Evolutionary conservation across 2,888 invertebrate species (phyloP), one percentile per base, ranked within the genome.

Genomic region (Callyntrura guangdongensis): DNA sequence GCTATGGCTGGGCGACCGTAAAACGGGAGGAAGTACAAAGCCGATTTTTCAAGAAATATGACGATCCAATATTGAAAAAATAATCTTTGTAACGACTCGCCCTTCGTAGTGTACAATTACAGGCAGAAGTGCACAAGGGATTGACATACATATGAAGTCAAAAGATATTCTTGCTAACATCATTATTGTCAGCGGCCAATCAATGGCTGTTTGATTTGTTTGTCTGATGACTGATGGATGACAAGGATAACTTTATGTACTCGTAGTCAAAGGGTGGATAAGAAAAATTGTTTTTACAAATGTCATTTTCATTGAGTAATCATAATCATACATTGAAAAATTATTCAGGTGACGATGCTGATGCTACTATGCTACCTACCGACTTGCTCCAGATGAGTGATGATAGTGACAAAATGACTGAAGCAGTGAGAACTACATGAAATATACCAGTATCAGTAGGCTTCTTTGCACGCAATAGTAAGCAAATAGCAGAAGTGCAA

Each of bases 21-120:
- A 64, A 64, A 64, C 27, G 64, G 64, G 64, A 64, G 64, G 64
- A 64, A 64, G 64, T 64, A 25, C 27, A 64, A 59, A 61, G 64
- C 27, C 36, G 36, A 25, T 64, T 5, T 17, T 59, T 61, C 11
- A 27, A 64, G 11, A 27, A 27, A 25, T 9, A 27, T 0, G 64
- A 64, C 27, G 64, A 64, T 64, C 12, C 27, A 22, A 64, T 64
- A 64, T 25, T 64, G 64, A 14, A 25, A 12, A 64, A 64, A 53
- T 53, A 14, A 36, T 36, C 36, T 6, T 12, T 27, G 64, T 59
- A 53, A 53, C 53, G 53, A 53, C 36, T 36, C 36, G 36, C 36
- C 36, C n/a, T n/a, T n/a, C 36, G 6, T 36, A 36, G 6, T 4
- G 36, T 36, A 36, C 36, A 4, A 36, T 36, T 6, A 36, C 36